Evolutionary conservation across 1,140 invertebrate species (phyloP).

Genomic region (Agraylea sexmaculata): DNA sequence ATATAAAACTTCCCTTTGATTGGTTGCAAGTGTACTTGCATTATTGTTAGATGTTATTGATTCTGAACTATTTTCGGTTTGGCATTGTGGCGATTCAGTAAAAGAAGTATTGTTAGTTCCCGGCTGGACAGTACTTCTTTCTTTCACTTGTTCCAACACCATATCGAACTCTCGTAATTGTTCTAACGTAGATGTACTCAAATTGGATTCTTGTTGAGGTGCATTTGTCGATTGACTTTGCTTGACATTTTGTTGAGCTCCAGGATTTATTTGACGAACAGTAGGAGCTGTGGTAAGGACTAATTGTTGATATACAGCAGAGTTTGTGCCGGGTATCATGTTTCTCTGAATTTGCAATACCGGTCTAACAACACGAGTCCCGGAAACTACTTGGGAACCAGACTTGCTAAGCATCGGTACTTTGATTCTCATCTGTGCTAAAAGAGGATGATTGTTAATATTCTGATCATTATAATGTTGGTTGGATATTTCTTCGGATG

Average conservation of each 20-base stretch:
- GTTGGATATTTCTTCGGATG: conserved; percentile 15
- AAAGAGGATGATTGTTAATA: conserved; percentile 29
- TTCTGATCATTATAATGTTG: conserved; percentile 14
- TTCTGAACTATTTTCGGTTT: conserved; percentile 9
- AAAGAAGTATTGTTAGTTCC: conserved; percentile 21
- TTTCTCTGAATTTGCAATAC: conserved; percentile 45
- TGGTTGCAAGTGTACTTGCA: conserved; percentile 23
- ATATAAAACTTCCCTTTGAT: conserved; percentile 32
- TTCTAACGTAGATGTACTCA: conserved; percentile 53
- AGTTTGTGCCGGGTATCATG: conserved; percentile 39
- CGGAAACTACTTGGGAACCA: conserved; percentile 32
- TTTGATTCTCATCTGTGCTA: conserved; percentile 41
- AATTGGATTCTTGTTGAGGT: conserved; percentile 33
- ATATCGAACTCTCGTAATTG: conserved; percentile 71
- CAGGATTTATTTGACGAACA: conserved; percentile 34
- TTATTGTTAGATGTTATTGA: conserved; percentile 11
- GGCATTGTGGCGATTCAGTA: conserved; percentile 19
- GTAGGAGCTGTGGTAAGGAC: conserved; percentile 36
- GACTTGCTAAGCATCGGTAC: conserved; percentile 39
- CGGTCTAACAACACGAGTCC: conserved; percentile 42
- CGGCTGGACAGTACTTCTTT: conserved; percentile 51
- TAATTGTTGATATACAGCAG: conserved; percentile 37
- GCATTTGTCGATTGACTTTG: conserved; percentile 26
- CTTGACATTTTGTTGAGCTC: conserved; percentile 31
- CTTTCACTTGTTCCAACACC: conserved; percentile 68